A percentile compares a stretch with the other conserved stretches of the same genome.
Conservation (phyloP, 2,797 vertebrate species). For the Peromyscus aztecus region DNA sequence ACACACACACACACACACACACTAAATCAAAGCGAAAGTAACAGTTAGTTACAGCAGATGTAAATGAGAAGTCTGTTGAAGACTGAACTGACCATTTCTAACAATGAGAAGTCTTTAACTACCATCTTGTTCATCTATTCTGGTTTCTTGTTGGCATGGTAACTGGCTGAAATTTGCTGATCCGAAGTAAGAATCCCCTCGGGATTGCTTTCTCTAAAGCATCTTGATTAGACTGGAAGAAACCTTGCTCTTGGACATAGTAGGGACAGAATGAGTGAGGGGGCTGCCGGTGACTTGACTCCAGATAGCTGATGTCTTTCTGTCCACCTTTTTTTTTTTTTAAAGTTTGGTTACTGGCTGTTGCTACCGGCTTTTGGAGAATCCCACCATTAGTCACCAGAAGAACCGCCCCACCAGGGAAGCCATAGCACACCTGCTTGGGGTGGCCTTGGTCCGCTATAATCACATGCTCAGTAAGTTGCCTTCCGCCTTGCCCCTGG, state of each 20-base stretch:
- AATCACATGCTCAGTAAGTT: slow-evolving; percentile 95
- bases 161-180: slow-evolving; percentile 31
- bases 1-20: no score
- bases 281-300: background rate
- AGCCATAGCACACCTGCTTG: slow-evolving; percentile 93
- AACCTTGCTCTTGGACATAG: slow-evolving; percentile 12
- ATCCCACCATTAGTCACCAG: slow-evolving; percentile 93
- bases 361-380: slow-evolving; percentile 97
- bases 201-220: background rate
- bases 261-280: background rate
- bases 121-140: background rate
- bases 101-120: background rate
- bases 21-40: background rate
- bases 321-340: slow-evolving; percentile 10
- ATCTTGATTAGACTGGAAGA: background rate
- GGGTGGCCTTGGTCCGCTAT: slow-evolving; percentile 93
- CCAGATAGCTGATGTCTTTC: background rate
- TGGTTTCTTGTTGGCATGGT: background rate
- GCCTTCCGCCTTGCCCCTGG: background rate
- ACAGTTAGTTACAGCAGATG: background rate
- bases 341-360: slow-evolving; percentile 95
- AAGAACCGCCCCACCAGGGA: slow-evolving; percentile 94
- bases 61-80: background rate
- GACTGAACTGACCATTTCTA: background rate
- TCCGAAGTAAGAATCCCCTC: background rate